phyloP scores from a whole-genome alignment of 2,888 invertebrate genomes.

The Eutolmus rufibarbis region DNA sequence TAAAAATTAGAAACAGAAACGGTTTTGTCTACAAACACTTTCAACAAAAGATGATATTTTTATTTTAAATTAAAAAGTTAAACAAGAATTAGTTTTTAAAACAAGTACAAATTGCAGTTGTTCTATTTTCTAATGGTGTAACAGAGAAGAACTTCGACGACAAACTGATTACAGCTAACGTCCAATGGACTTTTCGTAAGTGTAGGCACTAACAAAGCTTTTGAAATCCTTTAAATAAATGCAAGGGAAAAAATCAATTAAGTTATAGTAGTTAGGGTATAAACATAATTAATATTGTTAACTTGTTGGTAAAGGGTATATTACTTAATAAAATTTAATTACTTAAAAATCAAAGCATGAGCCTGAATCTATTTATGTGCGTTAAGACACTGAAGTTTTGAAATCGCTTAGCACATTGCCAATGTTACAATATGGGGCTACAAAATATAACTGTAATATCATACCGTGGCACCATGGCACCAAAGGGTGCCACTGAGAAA shows the following conservation, averaged over 20 bases:
- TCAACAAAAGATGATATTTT: neutral
- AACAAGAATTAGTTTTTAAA: neutral
- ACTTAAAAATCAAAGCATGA: no score
- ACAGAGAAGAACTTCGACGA: conserved; percentile 10
- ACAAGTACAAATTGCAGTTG: neutral
- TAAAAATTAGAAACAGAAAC: neutral
- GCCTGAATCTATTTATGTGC: no score
- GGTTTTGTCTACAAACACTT: neutral
- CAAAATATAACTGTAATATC: no score
- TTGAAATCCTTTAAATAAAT: neutral
- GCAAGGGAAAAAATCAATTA: neutral
- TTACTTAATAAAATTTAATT: no score
- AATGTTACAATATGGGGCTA: no score
- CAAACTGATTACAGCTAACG: neutral
- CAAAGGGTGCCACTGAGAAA: no score
- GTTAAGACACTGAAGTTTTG: no score
- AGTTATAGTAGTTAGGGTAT: neutral
- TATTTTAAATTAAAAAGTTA: neutral
- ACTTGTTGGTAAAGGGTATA: neutral
- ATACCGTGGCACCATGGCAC: no score
- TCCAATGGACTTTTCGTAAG: neutral
- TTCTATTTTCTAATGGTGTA: conserved; percentile 1
- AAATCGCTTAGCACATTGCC: no score
- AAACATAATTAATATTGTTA: neutral
- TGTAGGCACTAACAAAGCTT: conserved; percentile 13